Conservation (phyloP, 2,797 vertebrate genomes). For the Hippopotamyrus pictus region DNA sequence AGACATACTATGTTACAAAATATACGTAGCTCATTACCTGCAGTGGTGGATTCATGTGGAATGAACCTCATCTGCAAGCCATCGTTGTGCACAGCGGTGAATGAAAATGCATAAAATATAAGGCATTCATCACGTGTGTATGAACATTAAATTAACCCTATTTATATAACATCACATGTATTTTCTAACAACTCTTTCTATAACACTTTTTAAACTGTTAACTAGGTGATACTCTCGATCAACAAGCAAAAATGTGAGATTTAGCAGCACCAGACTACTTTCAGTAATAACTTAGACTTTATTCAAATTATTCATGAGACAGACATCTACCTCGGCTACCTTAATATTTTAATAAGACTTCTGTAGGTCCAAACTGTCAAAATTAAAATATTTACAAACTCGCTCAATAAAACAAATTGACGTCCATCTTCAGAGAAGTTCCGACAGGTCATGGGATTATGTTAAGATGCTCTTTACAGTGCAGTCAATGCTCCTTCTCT, state of each 20-base stretch:
- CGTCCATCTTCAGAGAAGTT: slow-evolving; percentile 37
- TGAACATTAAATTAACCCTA: not conserved
- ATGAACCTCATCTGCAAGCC: not conserved
- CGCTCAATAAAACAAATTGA: slow-evolving; percentile 42
- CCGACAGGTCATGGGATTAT: slow-evolving; percentile 37
- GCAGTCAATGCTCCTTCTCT: slow-evolving; percentile 7
- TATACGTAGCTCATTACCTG: not conserved
- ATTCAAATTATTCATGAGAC: slow-evolving; percentile 65
- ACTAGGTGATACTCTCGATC: not conserved
- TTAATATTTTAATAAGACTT: slow-evolving; percentile 61
- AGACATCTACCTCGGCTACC: slow-evolving; percentile 49
- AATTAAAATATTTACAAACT: slow-evolving; percentile 61
- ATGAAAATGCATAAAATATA: not conserved
- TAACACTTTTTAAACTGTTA: too few species aligned
- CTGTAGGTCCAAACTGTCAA: slow-evolving; percentile 59
- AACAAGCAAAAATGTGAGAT: not conserved
- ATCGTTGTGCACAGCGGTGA: not conserved
- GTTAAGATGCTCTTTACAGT: slow-evolving; percentile 41
- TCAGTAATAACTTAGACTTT: slow-evolving; percentile 58
- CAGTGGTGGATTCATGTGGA: not conserved
- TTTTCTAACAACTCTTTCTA: not conserved
- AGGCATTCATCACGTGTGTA: not conserved
- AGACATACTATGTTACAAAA: not conserved
- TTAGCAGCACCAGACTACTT: slow-evolving; percentile 28
- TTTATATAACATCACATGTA: not conserved